phyloP scores from a whole-genome alignment of 2,113 vertebrate species.

The Ammospiza caudacuta region DNA sequence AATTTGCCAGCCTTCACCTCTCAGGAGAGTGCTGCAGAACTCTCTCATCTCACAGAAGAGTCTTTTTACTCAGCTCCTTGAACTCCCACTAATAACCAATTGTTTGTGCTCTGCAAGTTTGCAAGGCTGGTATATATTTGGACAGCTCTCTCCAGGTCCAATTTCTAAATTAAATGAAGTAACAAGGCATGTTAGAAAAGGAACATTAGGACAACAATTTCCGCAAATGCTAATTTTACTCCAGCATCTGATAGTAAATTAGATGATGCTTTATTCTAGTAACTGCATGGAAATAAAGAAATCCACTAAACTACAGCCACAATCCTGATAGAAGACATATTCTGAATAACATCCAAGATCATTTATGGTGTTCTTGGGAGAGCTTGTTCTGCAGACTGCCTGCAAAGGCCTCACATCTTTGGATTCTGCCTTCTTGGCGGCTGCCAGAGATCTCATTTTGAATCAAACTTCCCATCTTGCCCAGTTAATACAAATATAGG shows the following conservation, averaged over 20 bases:
- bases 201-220: neutral
- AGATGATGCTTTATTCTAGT: neutral
- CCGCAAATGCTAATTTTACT: neutral
- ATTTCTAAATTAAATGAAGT: neutral
- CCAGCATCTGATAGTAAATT: neutral
- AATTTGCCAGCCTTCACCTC: neutral
- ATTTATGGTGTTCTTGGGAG: neutral
- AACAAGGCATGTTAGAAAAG: neutral
- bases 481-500: neutral
- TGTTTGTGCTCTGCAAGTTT: rapidly evolving
- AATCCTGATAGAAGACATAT: neutral
- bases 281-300: neutral
- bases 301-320: neutral
- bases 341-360: neutral
- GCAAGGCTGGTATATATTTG: neutral
- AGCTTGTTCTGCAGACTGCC: neutral
- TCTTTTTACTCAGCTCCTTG: neutral
- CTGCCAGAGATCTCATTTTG: neutral
- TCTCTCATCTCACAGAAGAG: neutral
- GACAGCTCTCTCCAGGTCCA: neutral
- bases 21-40: neutral
- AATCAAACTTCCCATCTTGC: neutral
- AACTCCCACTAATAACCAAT: neutral
- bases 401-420: neutral
- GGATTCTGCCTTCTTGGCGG: neutral